Evolutionary conservation across 2,888 invertebrate species (phyloP).

Genomic region (Epistrophe grossulariae): DNA sequence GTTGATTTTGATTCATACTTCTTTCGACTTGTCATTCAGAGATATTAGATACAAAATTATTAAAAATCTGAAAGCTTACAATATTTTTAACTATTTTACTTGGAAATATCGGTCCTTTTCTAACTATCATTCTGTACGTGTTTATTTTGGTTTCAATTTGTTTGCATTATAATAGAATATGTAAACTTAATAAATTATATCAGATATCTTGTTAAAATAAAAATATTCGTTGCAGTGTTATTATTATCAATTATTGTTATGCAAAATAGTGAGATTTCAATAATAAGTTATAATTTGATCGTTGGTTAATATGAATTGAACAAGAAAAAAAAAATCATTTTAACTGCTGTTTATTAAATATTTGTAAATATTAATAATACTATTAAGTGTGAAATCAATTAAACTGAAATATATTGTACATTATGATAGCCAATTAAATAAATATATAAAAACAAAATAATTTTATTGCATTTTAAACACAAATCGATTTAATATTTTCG

Average conservation of each 20-base stretch:
- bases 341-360: slow-evolving; percentile 68
- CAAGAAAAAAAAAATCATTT: slow-evolving; percentile 57
- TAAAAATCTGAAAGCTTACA: neutral
- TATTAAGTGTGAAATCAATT: slow-evolving; percentile 70
- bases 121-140: neutral
- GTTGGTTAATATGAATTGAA: slow-evolving; percentile 54
- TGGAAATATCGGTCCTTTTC: neutral
- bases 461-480: neutral
- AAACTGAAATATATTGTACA: slow-evolving; percentile 71
- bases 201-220: slow-evolving; percentile 11
- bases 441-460: slow-evolving; percentile 1
- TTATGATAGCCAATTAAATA: slow-evolving; percentile 67
- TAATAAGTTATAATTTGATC: neutral
- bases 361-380: slow-evolving; percentile 70
- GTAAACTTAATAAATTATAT: slow-evolving; percentile 3
- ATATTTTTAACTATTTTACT: neutral
- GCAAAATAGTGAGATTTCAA: slow-evolving; percentile 14
- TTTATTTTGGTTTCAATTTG: neutral
- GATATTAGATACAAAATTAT: slow-evolving; percentile 3
- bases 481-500: neutral
- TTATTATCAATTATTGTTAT: slow-evolving; percentile 55
- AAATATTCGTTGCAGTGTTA: slow-evolving; percentile 20
- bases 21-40: slow-evolving; percentile 25
- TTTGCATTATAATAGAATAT: neutral
- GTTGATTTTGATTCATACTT: slow-evolving; percentile 41